Evolutionary conservation across 2,888 invertebrate genomes (phyloP), one percentile per base, ranked within the genome.

Genomic region (Antitype chi): DNA sequence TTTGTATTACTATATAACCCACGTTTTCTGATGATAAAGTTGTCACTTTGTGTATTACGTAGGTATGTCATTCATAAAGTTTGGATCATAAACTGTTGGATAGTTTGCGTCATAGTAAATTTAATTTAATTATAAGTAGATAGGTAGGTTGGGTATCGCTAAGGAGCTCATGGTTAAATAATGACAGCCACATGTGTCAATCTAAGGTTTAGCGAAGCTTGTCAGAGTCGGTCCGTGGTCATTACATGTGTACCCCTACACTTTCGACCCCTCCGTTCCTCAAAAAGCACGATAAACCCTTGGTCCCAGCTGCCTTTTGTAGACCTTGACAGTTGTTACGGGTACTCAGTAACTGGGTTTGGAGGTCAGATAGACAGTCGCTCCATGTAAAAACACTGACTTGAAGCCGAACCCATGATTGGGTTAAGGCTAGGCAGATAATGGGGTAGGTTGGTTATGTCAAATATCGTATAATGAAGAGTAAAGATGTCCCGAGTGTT

Each of bases 81-180:
- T 32, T 49, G 17, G n/a, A 28, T 25, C 25, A 38, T 25, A 9
- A 64, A 78, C 17, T 60, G 17, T 49, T 20, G 17, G 47, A 38
- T 77, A 60, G 23, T 38, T 74, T 13, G 9, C 5, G 3, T 62
- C 6, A 17, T 20, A 25, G 28, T n/a, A 4, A 52, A 15, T 52
- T 78, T 20, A 28, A 63, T n/a, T 78, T 28, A 77, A 23, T n/a
- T 77, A n/a, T 15, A 47, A 8, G 23, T 43, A 9, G n/a, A 60
- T n/a, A 20, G 25, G 23, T 32, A 60, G 11, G 9, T 52, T 52
- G 17, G 20, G 3, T 23, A 47, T 13, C 1, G 43, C 13, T 9
- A 47, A 8, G 8, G 17, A 20, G 20, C 1, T 52, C 20, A 20
- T 20, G 20, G 15, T 20, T 52, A 8, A 52, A 52, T 52, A 17